These are phyloP conservation scores for Drosophila burlai DNA, from an alignment of 1,140 invertebrate species.

Conservation along the genomic window DNA sequence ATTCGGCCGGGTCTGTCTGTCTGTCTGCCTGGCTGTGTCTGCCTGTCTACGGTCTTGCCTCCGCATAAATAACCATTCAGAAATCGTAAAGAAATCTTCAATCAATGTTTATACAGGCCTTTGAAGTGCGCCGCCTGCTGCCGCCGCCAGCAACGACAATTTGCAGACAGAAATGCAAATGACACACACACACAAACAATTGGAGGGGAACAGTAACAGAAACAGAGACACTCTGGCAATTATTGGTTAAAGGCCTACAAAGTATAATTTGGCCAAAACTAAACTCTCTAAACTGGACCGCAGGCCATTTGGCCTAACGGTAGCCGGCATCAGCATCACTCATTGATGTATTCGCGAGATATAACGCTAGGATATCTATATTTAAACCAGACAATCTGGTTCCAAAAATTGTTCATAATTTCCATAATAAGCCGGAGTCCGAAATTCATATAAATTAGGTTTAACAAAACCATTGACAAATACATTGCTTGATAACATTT, in stretches of 20 bases:
- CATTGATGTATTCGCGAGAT: slow-evolving; percentile 4
- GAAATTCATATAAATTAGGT: slow-evolving; percentile 41
- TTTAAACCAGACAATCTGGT: slow-evolving; percentile 30
- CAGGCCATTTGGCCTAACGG: slow-evolving; percentile 31
- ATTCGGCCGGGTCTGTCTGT: slow-evolving; percentile 17
- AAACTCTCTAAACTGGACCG: slow-evolving; percentile 1
- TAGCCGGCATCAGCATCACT: slow-evolving; percentile 17
- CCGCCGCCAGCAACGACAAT: slow-evolving; percentile 72
- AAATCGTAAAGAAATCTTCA: slow-evolving; percentile 84
- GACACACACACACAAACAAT: slow-evolving; percentile 51
- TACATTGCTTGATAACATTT: slow-evolving; percentile 35
- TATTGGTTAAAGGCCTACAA: slow-evolving; percentile 37
- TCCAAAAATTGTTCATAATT: slow-evolving; percentile 7
- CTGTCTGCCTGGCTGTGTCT: slow-evolving; percentile 1
- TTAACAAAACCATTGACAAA: slow-evolving; percentile 42
- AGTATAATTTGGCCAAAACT: slow-evolving; percentile 30
- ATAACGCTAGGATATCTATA: slow-evolving; percentile 15
- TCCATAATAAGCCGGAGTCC: slow-evolving; percentile 24
- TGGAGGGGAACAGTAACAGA: slow-evolving; percentile 2
- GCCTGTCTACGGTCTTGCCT: slow-evolving; percentile 58
- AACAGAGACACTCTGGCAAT: slow-evolving; percentile 22
- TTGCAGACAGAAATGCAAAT: slow-evolving; percentile 80
- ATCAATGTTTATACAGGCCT: slow-evolving; percentile 82
- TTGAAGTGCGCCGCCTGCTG: slow-evolving; percentile 66
- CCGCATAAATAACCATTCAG: slow-evolving; percentile 83